Evolutionary conservation across 2,797 vertebrate species (phyloP).

Genomic region (Lindbergichthys nudifrons): DNA sequence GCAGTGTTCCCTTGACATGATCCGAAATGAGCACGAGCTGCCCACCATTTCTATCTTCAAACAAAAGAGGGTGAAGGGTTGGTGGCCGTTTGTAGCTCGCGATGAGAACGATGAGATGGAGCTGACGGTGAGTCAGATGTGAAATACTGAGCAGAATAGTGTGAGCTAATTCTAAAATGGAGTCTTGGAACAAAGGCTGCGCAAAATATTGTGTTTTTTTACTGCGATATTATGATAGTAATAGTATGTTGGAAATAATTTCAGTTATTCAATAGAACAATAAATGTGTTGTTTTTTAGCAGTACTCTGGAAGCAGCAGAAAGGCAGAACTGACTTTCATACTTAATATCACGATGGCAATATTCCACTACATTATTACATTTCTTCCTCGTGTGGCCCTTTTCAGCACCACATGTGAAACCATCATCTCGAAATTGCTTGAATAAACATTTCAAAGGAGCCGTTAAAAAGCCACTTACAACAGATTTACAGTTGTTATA

Average conservation of each 20-base stretch:
- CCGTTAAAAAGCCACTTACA: background rate
- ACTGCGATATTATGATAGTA: too few relatives aligned
- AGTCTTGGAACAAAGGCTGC: background rate
- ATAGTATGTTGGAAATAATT: too few relatives aligned
- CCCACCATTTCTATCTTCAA: conserved; percentile 98
- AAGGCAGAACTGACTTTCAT: too few relatives aligned
- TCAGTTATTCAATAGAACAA: too few relatives aligned
- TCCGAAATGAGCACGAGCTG: conserved; percentile 90
- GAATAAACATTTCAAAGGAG: background rate
- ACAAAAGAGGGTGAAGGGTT: conserved; percentile 97
- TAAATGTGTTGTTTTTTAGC: too few relatives aligned
- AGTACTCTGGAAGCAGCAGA: too few relatives aligned
- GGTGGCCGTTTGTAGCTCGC: conserved; percentile 96
- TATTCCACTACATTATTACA: too few relatives aligned
- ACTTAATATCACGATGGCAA: too few relatives aligned
- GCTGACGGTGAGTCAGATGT: conserved; percentile 86
- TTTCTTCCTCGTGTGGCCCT: too few relatives aligned
- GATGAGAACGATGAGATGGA: conserved; percentile 97
- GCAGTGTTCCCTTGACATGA: conserved; percentile 94
- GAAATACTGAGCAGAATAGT: background rate
- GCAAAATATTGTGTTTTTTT: too few relatives aligned
- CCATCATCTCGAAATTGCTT: background rate
- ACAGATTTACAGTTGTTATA: background rate
- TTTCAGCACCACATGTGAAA: background rate
- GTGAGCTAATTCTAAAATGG: background rate